Evolutionary conservation across 2,888 invertebrate species (phyloP).

Genomic region (Catocala fraxini): DNA sequence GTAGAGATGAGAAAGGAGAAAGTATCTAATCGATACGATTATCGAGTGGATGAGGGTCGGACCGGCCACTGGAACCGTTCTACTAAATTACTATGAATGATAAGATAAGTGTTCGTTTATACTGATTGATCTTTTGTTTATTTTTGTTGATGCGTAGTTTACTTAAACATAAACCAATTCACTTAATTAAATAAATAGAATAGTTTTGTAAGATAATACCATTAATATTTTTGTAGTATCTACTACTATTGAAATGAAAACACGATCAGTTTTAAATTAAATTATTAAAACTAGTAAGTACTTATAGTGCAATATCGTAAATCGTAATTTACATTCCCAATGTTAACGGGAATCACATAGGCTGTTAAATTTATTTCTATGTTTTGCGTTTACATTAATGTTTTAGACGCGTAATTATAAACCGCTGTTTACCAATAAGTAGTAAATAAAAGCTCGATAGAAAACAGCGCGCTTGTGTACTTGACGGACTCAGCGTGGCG

Average conservation of each 20-base stretch:
- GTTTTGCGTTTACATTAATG: slow-evolving; percentile 22
- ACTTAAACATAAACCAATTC: neutral
- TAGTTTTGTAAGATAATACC: too few species aligned
- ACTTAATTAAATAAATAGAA: neutral
- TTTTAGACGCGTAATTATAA: slow-evolving; percentile 41
- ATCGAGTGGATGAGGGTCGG: slow-evolving; percentile 69
- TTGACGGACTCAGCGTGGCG: slow-evolving; percentile 15
- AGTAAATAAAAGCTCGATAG: slow-evolving; percentile 42
- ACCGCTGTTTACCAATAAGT: slow-evolving; percentile 38
- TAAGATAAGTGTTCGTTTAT: slow-evolving; percentile 62
- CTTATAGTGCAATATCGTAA: slow-evolving; percentile 6
- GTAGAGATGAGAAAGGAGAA: slow-evolving; percentile 59
- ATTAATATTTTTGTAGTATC: too few species aligned
- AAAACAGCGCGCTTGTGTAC: slow-evolving; percentile 19
- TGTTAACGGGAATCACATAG: slow-evolving; percentile 34
- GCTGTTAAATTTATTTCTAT: slow-evolving; percentile 1
- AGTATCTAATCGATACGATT: slow-evolving; percentile 75
- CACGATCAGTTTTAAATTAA: neutral
- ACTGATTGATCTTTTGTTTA: slow-evolving; percentile 53
- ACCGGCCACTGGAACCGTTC: slow-evolving; percentile 61
- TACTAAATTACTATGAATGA: slow-evolving; percentile 66
- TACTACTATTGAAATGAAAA: too few species aligned
- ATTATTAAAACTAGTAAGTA: neutral
- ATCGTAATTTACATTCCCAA: slow-evolving; percentile 8
- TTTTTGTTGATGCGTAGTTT: slow-evolving; percentile 34